Evolutionary conservation across 1,140 invertebrate species (phyloP), one percentile per base, ranked within the genome.

Genomic region (Stegodyphus dumicola): DNA sequence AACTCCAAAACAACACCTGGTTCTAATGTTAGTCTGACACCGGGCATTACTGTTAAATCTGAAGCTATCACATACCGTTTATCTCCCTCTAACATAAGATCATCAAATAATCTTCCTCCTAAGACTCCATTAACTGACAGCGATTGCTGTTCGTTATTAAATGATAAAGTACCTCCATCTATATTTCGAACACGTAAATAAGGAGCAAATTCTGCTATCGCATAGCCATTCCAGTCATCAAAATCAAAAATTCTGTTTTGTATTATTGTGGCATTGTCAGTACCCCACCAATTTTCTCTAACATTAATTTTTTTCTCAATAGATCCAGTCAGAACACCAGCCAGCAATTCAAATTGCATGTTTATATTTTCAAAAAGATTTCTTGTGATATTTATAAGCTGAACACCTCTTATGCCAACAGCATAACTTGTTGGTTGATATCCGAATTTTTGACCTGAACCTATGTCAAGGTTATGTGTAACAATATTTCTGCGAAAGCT

Each of bases 171-270:
- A 66, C 13, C 88, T 66, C 89, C 88, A 76, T 89, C 87, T 66
- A 90, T 89, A 87, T 89, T 89, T 33, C 89, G 87, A 11, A 85
- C 86, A 7, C 89, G 88, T n/a, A 99, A 92, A 90, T 94, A 99
- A 0, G 98, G 98, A 83, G 93, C 93, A 90, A 95, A 99, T 18
- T 94, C 92, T 0, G 97, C 97, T 60, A 98, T 93, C 0, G 97
- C 97, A 90, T 97, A 98, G 91, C 97, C 97, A 90, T 99, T 99
- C 98, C 98, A 99, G 89, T 99, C 98, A 90, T 99, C 97, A 92
- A 99, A 99, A 92, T 99, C 99, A 90, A 99, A 99, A 88, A 99
- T 98, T 89, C 94, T 93, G 71, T 94, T 92, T 87, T 93, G 92
- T 52, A 99, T 99, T 54, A 92, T 91, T 7, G 90, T 90, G 65